Evolutionary conservation across 2,113 vertebrate genomes (phyloP).

Genomic region (Barnardius zonarius): DNA sequence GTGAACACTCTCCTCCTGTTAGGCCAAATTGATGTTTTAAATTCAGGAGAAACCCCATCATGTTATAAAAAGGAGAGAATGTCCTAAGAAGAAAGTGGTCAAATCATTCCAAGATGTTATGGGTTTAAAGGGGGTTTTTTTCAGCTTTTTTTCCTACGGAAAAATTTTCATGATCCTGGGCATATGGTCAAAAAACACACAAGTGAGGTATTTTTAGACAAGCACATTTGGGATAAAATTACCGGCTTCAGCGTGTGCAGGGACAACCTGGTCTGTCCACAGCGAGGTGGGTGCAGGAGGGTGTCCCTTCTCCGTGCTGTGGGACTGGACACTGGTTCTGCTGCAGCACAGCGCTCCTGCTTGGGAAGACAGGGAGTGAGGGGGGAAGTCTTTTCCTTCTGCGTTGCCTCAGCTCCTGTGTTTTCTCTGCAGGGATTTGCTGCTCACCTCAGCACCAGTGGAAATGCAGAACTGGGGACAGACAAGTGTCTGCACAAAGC

Average conservation of each 20-base stretch:
- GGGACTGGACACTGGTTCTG: rapidly evolving
- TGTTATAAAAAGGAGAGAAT: constrained; percentile 42
- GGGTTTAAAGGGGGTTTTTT: constrained; percentile 11
- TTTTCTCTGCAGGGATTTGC: not conserved
- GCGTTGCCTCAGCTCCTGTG: rapidly evolving
- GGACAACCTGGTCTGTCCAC: not conserved
- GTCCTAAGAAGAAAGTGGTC: constrained; percentile 56
- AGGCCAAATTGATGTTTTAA: constrained; percentile 60
- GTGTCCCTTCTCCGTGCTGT: rapidly evolving
- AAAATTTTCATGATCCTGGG: constrained; percentile 65
- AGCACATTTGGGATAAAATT: constrained; percentile 39
- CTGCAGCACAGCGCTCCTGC: rapidly evolving
- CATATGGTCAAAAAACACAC: constrained; percentile 68
- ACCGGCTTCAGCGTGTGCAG: not conserved
- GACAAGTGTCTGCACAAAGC: not conserved
- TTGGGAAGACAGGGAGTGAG: not conserved
- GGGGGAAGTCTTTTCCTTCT: not conserved
- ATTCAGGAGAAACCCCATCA: constrained; percentile 52
- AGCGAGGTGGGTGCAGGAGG: not conserved
- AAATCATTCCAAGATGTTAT: constrained; percentile 73
- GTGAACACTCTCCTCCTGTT: not conserved
- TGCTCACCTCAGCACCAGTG: rapidly evolving
- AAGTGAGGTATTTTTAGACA: constrained; percentile 71
- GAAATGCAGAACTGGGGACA: not conserved
- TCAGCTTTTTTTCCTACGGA: constrained; percentile 48